Conservation (phyloP, 2,888 invertebrate species). For the Desoria tigrina region DNA sequence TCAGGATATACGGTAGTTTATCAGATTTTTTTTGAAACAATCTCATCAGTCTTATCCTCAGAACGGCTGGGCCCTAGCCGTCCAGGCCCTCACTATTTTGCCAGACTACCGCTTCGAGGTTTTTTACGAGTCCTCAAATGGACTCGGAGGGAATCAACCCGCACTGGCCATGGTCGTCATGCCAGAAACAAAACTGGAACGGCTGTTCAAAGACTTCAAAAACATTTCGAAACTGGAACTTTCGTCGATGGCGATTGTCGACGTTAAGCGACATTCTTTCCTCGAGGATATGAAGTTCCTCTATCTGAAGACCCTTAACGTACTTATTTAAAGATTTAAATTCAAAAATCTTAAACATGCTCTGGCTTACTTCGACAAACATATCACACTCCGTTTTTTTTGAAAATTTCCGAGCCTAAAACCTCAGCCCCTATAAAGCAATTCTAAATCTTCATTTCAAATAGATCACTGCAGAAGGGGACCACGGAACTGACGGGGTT, state of each 20-base stretch:
- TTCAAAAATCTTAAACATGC: neutral
- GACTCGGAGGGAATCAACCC: neutral
- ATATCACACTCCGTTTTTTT: too few species aligned
- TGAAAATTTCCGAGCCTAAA: too few species aligned
- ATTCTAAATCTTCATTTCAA: neutral
- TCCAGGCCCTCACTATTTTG: neutral
- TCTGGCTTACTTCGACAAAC: too few species aligned
- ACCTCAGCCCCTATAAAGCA: too few species aligned
- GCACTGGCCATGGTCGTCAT: neutral
- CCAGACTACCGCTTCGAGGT: neutral
- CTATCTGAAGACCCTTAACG: neutral
- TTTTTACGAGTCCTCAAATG: neutral
- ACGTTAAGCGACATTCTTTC: neutral
- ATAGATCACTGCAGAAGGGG: neutral
- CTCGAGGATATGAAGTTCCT: neutral
- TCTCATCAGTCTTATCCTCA: conserved; percentile 2
- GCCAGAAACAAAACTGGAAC: conserved; percentile 9
- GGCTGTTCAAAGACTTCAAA: conserved; percentile 1
- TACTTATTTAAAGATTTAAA: neutral
- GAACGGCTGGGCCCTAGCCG: neutral
- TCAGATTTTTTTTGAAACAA: too few species aligned
- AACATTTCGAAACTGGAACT: neutral
- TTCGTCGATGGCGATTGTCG: neutral
- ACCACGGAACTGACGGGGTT: neutral
- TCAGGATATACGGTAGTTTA: too few species aligned